Conservation (phyloP, 1,140 invertebrate species). For the Trichogramma pretiosum region DNA sequence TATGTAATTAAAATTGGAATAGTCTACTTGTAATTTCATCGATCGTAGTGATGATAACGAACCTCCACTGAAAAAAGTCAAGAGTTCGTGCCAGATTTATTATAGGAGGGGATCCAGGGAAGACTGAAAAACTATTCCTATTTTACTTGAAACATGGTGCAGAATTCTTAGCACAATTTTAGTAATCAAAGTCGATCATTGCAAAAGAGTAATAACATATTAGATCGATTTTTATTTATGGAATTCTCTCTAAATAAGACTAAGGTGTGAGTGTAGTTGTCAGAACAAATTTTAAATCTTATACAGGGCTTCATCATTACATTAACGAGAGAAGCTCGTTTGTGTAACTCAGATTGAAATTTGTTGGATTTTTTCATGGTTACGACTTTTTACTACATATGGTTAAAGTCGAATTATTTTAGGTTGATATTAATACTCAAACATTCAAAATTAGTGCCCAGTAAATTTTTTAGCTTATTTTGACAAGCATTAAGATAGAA, state of each 20-base stretch:
- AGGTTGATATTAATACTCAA: too few species aligned
- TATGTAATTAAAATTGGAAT: slow-evolving; percentile 11
- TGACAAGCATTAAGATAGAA: slow-evolving; percentile 15
- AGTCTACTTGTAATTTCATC: slow-evolving; percentile 10
- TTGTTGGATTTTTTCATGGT: slow-evolving; percentile 23
- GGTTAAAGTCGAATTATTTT: too few species aligned
- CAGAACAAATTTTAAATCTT: slow-evolving; percentile 27
- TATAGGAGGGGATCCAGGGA: slow-evolving; percentile 30
- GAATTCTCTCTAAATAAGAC: slow-evolving; percentile 15
- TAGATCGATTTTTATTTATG: slow-evolving; percentile 14
- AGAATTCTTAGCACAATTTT: slow-evolving; percentile 22
- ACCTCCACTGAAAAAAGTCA: too few species aligned
- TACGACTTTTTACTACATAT: slow-evolving; percentile 25
- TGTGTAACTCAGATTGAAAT: slow-evolving; percentile 23
- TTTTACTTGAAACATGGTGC: slow-evolving; percentile 19
- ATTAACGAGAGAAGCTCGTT: slow-evolving; percentile 20
- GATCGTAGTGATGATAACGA: slow-evolving; percentile 25
- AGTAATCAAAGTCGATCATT: slow-evolving; percentile 22
- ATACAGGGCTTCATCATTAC: slow-evolving; percentile 25
- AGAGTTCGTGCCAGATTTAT: slow-evolving; percentile 14
- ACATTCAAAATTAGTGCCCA: slow-evolving; percentile 22
- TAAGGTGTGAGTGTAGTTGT: slow-evolving; percentile 19
- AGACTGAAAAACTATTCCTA: slow-evolving; percentile 31
- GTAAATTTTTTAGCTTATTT: slow-evolving; percentile 22
- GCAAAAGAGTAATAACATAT: slow-evolving; percentile 5